Base-by-base conservation (phyloP, 2,113 vertebrate species). In the Tychaedon coryphoeus region DNA sequence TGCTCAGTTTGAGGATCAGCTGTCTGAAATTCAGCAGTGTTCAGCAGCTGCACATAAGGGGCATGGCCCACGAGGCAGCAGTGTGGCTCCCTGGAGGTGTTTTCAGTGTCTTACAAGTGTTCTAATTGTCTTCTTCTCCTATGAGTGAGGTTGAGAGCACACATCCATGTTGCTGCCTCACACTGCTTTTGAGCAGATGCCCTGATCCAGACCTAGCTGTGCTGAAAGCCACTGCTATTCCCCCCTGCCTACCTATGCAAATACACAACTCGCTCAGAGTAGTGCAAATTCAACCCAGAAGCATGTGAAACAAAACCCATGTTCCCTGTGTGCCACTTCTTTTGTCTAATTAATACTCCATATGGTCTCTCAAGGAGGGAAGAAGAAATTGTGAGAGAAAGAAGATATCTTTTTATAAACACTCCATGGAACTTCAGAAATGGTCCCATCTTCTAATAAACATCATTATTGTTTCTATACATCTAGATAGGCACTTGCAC, bases 261-360 rank as follows among this genome's bases (percentile, higher is more conserved):
- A 51, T 6, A 8, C 17, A 36, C 22, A 20, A 1, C 19, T 71
- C 2, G 0, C 29, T 3, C 14, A 51, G 33, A 51, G 25, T 1
- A 56, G 24, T 45, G 24, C 47, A 91, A 71, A 86, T 80, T 71
- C 47, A 84, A 25, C 6, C n/a, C 57, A 82, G 53, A 72, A 79
- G 14, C 34, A 85, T 1, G 3, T 71, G 54, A 72, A 93, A 72
- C 19, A 78, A 87, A 89, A 13, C 2, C 11, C 17, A 8, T 50
- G 15, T 34, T 95, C 78, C 31, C 58, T 56, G 6, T 43, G 36
- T 48, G 10, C 25, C 36, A 9, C 28, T 81, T 84, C 25, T 70
- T 80, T 72, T 56, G 33, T 40, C 43, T 90, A 60, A 54, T 88
- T 86, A 69, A 48, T 64, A 31, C 22, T 69, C 57, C 28, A 75